phyloP scores from a whole-genome alignment of 2,113 vertebrate species.

The Tachuris rubrigastra region DNA sequence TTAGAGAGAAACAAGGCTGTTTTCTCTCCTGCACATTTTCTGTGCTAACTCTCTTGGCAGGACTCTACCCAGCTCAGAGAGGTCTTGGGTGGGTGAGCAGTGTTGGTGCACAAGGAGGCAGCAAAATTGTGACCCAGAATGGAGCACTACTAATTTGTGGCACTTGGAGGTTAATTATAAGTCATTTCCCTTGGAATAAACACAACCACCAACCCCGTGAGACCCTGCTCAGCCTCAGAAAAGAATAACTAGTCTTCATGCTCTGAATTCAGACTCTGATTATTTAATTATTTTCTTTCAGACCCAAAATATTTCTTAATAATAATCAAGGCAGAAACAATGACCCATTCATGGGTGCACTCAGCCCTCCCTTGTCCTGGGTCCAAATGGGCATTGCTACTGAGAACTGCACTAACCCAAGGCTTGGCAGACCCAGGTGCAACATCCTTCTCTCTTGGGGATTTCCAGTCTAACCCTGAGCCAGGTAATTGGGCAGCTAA shows the following conservation, averaged over 20 bases:
- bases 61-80: neutral
- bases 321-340: neutral
- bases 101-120: neutral
- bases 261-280: neutral
- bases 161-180: neutral
- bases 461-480: constrained; percentile 30
- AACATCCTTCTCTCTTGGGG: neutral
- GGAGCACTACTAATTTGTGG: neutral
- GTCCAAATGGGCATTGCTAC: neutral
- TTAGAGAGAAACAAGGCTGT: neutral
- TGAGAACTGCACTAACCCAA: neutral
- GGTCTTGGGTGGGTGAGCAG: neutral
- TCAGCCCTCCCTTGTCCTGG: neutral
- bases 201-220: fast-evolving
- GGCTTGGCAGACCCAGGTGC: constrained; percentile 4
- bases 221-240: neutral
- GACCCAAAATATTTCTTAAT: neutral
- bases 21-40: neutral
- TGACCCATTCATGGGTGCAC: neutral
- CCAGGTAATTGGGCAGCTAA: constrained; percentile 59
- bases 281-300: neutral
- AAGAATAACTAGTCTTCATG: neutral
- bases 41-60: neutral
- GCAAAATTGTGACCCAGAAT: neutral
- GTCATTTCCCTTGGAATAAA: neutral